Evolutionary conservation across 2,888 invertebrate species (phyloP).

Genomic region (Tuberolachnus salignus): DNA sequence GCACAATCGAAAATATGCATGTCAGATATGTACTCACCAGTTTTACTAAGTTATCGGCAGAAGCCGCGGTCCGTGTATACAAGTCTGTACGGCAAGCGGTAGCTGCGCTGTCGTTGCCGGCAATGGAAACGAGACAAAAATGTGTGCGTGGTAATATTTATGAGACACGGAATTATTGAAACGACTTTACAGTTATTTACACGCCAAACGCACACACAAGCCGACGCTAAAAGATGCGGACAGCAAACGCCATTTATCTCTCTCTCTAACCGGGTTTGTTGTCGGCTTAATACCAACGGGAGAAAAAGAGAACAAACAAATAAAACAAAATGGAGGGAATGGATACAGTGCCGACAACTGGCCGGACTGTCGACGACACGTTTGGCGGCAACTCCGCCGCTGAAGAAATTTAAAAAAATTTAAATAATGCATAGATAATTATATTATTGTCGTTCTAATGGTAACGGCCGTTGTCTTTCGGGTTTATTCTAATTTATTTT

Average conservation of each 20-base stretch:
- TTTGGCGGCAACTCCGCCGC: constrained; percentile 25
- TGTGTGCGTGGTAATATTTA: background rate
- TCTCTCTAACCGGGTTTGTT: constrained; percentile 48
- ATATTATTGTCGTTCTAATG: too few relatives aligned
- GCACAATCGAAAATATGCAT: too few relatives aligned
- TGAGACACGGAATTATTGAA: background rate
- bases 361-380: background rate
- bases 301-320: constrained; percentile 20
- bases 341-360: constrained; percentile 21
- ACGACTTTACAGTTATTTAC: constrained; percentile 21
- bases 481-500: too few relatives aligned
- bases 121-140: background rate
- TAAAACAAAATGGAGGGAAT: constrained; percentile 55
- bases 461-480: too few relatives aligned
- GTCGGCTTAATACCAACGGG: constrained; percentile 21
- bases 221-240: constrained; percentile 24
- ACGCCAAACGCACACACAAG: constrained; percentile 2
- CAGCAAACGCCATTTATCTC: constrained; percentile 45
- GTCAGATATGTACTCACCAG: background rate
- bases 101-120: background rate
- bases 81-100: background rate
- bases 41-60: background rate
- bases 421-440: too few relatives aligned
- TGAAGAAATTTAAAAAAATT: background rate
- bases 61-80: background rate